Conservation (phyloP, 2,797 vertebrate genomes). For the Myiotriccus ornatus region DNA sequence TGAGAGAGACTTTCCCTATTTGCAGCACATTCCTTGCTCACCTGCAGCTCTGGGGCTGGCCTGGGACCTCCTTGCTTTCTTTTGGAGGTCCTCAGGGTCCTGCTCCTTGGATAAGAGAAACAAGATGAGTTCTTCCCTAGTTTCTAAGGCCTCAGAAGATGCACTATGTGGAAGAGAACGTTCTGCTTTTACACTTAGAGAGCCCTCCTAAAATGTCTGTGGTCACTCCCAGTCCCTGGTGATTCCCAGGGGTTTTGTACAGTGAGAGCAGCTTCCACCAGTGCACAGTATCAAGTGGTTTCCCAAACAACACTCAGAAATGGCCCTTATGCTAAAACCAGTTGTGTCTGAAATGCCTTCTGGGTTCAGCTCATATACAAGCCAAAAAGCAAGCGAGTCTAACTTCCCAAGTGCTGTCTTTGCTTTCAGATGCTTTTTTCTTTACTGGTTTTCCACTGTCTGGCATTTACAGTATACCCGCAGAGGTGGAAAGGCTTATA, state of each 20-base stretch:
- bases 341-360: neutral
- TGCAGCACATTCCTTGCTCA: neutral
- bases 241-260: neutral
- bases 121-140: neutral
- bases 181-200: neutral
- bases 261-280: neutral
- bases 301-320: neutral
- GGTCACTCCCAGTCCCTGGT: neutral
- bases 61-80: neutral
- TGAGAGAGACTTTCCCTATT: neutral
- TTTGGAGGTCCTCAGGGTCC: neutral
- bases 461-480: slow-evolving; percentile 59
- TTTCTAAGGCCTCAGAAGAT: neutral
- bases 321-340: neutral
- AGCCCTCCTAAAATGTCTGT: neutral
- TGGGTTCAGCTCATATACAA: neutral
- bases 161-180: neutral
- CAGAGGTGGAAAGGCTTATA: slow-evolving; percentile 59
- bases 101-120: neutral
- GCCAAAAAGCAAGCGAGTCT: neutral
- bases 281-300: neutral
- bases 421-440: slow-evolving; percentile 28
- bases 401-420: slow-evolving; percentile 34
- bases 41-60: neutral
- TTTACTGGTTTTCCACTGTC: slow-evolving; percentile 68